Conservation (phyloP, 2,888 invertebrate species). For the Augochlorella aurata region DNA sequence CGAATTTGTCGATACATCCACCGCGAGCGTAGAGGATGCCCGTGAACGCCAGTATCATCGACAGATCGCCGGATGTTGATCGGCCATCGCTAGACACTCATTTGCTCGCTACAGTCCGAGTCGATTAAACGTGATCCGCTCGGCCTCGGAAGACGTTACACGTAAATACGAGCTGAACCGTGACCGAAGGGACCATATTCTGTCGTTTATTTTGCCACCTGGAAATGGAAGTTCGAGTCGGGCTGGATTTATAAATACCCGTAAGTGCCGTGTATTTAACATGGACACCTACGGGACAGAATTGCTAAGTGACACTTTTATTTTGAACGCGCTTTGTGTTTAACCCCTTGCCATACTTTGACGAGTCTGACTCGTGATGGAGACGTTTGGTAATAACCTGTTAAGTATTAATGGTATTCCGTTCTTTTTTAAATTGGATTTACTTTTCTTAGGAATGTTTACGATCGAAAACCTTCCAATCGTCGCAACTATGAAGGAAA, state of each 20-base stretch:
- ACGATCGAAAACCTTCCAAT: no score
- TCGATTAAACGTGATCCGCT: constrained; percentile 55
- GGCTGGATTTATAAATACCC: neutral
- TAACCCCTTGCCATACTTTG: no score
- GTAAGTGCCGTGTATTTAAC: neutral
- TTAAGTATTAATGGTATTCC: no score
- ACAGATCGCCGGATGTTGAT: constrained; percentile 58
- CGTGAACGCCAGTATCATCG: constrained; percentile 42
- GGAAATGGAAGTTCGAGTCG: neutral
- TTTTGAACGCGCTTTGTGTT: no score
- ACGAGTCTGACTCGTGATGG: no score
- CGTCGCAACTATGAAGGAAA: no score
- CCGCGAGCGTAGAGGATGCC: constrained; percentile 30
- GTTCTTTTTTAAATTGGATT: no score
- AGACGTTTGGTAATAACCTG: no score
- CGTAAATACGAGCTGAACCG: neutral
- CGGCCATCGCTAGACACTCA: constrained; percentile 53
- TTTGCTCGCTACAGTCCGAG: constrained; percentile 49
- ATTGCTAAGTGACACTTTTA: no score
- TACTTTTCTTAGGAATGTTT: no score
- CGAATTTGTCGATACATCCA: constrained; percentile 68
- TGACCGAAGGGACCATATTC: neutral
- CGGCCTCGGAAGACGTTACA: constrained; percentile 4
- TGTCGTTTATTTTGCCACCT: neutral
- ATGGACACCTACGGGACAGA: no score